phyloP scores from a whole-genome alignment of 1,140 invertebrate genomes.

The Teleogryllus occipitalis region DNA sequence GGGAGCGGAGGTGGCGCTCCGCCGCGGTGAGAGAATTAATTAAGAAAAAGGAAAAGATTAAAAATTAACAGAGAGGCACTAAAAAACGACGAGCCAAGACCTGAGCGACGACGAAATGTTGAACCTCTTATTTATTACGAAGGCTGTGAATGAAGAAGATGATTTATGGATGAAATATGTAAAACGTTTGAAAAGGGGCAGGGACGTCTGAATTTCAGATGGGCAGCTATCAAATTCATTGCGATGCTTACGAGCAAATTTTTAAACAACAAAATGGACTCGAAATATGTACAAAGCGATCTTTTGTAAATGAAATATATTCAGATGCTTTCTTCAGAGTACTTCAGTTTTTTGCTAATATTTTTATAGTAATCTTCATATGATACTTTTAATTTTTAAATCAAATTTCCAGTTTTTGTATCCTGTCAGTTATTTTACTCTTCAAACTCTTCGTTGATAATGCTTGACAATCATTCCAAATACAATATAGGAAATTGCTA shows the following conservation, averaged over 20 bases:
- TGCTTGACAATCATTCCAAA: too few relatives aligned
- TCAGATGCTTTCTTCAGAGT: too few relatives aligned
- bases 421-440: too few relatives aligned
- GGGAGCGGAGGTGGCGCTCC: background rate
- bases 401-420: too few relatives aligned
- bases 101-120: background rate
- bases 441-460: too few relatives aligned
- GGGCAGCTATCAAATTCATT: background rate
- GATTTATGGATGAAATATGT: background rate
- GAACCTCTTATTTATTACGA: constrained; percentile 5
- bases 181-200: background rate
- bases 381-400: too few relatives aligned
- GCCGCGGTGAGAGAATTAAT: background rate
- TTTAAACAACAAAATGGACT: background rate
- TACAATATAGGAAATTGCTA: too few relatives aligned
- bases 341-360: too few relatives aligned
- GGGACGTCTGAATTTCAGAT: background rate
- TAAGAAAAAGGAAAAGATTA: constrained; percentile 6
- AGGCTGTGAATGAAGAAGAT: background rate
- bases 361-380: too few relatives aligned
- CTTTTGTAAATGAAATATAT: background rate
- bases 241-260: background rate
- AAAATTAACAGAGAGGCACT: background rate
- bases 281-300: background rate
- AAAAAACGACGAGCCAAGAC: background rate